Conservation (phyloP, 2,888 invertebrate genomes). For the Oeneis ivallda region DNA sequence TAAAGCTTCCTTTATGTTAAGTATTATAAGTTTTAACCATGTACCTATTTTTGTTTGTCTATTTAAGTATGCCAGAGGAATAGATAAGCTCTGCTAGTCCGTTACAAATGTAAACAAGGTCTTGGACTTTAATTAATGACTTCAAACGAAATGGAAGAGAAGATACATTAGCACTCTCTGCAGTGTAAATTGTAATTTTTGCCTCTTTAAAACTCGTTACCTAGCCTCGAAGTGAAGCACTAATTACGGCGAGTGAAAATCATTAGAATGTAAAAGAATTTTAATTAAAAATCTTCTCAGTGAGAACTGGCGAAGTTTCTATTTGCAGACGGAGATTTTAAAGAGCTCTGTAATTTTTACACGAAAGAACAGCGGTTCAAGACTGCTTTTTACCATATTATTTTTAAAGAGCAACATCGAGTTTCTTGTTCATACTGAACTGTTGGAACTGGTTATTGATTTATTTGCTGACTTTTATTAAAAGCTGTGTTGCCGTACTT, state of each 20-base stretch:
- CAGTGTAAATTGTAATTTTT: constrained; percentile 16
- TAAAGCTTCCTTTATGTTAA: too few relatives aligned
- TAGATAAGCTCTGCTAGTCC: too few relatives aligned
- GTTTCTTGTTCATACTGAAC: neutral
- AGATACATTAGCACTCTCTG: constrained; percentile 10
- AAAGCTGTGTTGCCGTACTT: too few relatives aligned
- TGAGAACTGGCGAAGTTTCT: constrained; percentile 23
- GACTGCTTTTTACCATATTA: neutral
- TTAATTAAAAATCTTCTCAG: constrained; percentile 32
- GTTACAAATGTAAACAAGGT: neutral
- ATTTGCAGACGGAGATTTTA: constrained; percentile 19
- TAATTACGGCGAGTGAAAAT: constrained; percentile 20
- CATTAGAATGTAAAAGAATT: constrained; percentile 30
- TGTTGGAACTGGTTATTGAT: too few relatives aligned
- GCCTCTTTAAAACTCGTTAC: constrained; percentile 17
- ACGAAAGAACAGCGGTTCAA: neutral
- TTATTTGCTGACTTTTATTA: too few relatives aligned
- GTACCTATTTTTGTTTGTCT: too few relatives aligned
- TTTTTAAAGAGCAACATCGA: neutral
- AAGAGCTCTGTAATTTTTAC: constrained; percentile 18
- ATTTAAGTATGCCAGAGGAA: too few relatives aligned
- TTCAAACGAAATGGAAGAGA: neutral
- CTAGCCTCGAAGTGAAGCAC: constrained; percentile 11
- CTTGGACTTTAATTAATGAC: neutral
- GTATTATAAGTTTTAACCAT: too few relatives aligned